Conservation (phyloP, 2,797 vertebrate species). For the Aplochiton taeniatus region DNA sequence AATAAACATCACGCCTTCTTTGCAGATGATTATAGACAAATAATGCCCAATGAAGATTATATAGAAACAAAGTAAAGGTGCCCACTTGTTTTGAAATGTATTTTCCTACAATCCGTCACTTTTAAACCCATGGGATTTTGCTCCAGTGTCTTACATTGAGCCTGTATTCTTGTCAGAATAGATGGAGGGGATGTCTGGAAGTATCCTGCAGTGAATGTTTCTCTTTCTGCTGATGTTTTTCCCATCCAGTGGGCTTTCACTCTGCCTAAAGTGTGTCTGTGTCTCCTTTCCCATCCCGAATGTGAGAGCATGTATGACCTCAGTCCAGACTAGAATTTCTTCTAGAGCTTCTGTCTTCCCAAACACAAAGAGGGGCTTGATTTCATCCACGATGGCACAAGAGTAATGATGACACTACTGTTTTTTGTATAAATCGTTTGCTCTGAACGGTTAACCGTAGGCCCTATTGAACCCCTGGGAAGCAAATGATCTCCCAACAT, state of each 20-base stretch:
- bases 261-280: conserved; percentile 7
- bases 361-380: conserved; percentile 19
- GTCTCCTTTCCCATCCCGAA: not conserved
- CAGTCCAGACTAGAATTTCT: conserved; percentile 4
- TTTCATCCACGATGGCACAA: conserved; percentile 25
- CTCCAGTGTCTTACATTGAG: not conserved
- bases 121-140: not conserved
- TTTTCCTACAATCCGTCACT: not conserved
- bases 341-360: not conserved
- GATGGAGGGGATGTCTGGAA: conserved; percentile 7
- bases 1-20: no score
- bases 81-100: no score
- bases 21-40: no score
- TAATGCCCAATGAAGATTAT: no score
- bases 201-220: conserved; percentile 1
- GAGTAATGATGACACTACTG: conserved; percentile 16
- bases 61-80: no score
- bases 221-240: conserved; percentile 34
- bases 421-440: conserved; percentile 15
- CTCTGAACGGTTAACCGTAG: conserved; percentile 14
- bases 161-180: conserved; percentile 8
- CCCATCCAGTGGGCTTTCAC: conserved; percentile 18
- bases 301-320: conserved; percentile 6
- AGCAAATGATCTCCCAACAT: conserved; percentile 35
- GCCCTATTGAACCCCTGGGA: conserved; percentile 17